Percentiles rank a stretch among this genome's conserved stretches.
Evolutionary conservation across 2,888 invertebrate genomes (phyloP).

Genomic region (Xylocampa areola): DNA sequence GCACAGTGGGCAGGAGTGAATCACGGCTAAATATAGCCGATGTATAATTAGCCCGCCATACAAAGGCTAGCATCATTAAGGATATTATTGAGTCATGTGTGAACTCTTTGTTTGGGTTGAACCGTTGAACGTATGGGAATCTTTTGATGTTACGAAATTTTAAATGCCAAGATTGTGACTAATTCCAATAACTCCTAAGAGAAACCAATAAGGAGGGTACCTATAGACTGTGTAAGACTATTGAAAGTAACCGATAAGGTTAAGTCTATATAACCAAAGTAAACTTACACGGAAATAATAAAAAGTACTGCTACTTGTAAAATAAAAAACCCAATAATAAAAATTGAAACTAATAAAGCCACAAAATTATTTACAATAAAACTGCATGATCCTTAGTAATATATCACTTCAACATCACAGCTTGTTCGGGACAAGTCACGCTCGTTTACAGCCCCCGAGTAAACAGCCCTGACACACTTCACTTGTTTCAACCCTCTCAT

Average conservation of each 20-base stretch:
- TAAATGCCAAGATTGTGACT: not conserved
- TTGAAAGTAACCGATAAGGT: too few relatives aligned
- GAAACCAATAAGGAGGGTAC: too few relatives aligned
- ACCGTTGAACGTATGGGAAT: slow-evolving; percentile 27
- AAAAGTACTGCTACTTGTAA: too few relatives aligned
- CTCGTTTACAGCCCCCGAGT: slow-evolving; percentile 23
- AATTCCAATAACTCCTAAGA: slow-evolving; percentile 15
- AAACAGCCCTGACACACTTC: slow-evolving; percentile 45
- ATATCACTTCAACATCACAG: slow-evolving; percentile 8
- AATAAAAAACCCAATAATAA: not conserved
- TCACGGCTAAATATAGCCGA: slow-evolving; percentile 78
- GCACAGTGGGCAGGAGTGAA: slow-evolving; percentile 78
- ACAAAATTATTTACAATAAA: slow-evolving; percentile 3
- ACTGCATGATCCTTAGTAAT: not conserved
- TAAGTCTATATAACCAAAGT: too few relatives aligned
- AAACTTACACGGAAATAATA: too few relatives aligned
- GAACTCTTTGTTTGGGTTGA: slow-evolving; percentile 71
- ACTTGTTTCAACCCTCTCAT: slow-evolving; percentile 58
- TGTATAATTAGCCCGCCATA: slow-evolving; percentile 82
- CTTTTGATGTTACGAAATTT: slow-evolving; percentile 21
- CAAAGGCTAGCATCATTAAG: slow-evolving; percentile 69
- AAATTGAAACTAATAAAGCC: not conserved
- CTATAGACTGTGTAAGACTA: too few relatives aligned
- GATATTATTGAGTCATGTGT: slow-evolving; percentile 70
- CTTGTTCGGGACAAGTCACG: slow-evolving; percentile 5